phyloP scores from a whole-genome alignment of 92 coral and sea anemone genomes.

The Epizoanthus scotinus region DNA sequence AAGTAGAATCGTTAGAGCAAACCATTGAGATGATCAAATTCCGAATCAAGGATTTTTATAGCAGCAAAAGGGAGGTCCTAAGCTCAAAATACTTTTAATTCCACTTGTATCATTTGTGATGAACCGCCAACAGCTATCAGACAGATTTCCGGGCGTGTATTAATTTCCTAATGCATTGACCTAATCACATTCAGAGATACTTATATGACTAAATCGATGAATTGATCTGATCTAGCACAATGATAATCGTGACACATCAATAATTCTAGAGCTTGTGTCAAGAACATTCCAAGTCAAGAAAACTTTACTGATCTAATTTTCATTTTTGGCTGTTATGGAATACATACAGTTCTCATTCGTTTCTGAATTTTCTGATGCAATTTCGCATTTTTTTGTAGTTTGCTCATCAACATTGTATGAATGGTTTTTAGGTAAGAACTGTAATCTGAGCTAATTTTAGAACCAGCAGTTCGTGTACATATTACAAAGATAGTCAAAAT shows the following conservation, averaged over 20 bases:
- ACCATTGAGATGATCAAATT: constrained; percentile 37
- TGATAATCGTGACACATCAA: constrained; percentile 2
- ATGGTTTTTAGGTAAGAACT: too few species aligned
- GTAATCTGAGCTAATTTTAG: too few species aligned
- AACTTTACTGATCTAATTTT: not conserved
- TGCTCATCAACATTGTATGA: not conserved
- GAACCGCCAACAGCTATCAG: constrained; percentile 25
- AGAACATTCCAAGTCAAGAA: not conserved
- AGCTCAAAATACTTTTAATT: constrained; percentile 40
- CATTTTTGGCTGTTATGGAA: not conserved
- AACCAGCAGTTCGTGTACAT: too few species aligned
- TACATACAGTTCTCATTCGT: not conserved
- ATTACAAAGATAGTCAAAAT: too few species aligned
- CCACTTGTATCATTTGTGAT: constrained; percentile 16
- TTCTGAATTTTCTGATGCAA: not conserved
- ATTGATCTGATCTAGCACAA: not conserved
- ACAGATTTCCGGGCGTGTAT: constrained; percentile 31
- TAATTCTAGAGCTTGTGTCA: not conserved
- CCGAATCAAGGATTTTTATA: constrained; percentile 35
- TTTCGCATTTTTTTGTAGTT: not conserved
- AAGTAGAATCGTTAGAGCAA: constrained; percentile 35
- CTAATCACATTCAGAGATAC: constrained; percentile 18
- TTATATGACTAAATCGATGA: constrained; percentile 19
- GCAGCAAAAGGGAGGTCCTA: constrained; percentile 35
- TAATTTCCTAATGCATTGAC: constrained; percentile 6